Percentiles rank a stretch among this genome's conserved stretches.
phyloP scores from a whole-genome alignment of 2,888 invertebrate species.

The Cylindroiulus punctatus region DNA sequence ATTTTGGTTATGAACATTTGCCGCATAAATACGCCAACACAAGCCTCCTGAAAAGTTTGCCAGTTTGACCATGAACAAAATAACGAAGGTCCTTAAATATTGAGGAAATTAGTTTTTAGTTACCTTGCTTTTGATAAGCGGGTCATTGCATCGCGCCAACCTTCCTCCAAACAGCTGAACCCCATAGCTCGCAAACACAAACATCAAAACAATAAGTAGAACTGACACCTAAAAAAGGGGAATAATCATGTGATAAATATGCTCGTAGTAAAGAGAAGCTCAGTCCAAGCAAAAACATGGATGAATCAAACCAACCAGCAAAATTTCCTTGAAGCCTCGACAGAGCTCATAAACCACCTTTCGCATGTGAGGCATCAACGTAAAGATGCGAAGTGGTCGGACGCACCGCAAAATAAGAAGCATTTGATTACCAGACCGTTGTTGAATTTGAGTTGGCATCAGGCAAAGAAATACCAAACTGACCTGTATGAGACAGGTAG shows the following conservation, averaged over 20 bases:
- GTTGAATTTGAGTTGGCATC: conserved; percentile 93
- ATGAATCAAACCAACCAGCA: conserved; percentile 75
- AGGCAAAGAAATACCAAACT: conserved; percentile 94
- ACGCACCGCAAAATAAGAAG: conserved; percentile 97
- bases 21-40: conserved; percentile 94
- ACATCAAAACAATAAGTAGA: conserved; percentile 94
- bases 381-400: conserved; percentile 95
- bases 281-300: neutral
- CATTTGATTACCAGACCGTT: conserved; percentile 92
- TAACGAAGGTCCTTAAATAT: neutral
- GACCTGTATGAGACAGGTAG: conserved; percentile 72
- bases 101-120: neutral
- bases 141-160: conserved; percentile 96
- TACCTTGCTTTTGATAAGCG: conserved; percentile 73
- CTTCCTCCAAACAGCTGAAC: conserved; percentile 97
- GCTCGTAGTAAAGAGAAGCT: neutral
- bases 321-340: conserved; percentile 97
- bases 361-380: conserved; percentile 98
- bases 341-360: conserved; percentile 99
- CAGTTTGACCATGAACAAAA: neutral
- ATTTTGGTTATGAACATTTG: conserved; percentile 98
- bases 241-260: neutral
- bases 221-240: conserved; percentile 82
- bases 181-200: conserved; percentile 98
- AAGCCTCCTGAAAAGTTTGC: conserved; percentile 76